Evolutionary conservation across 2,797 vertebrate species (phyloP), one percentile per base, ranked within the genome.

Genomic region (Margarornis squamiger): DNA sequence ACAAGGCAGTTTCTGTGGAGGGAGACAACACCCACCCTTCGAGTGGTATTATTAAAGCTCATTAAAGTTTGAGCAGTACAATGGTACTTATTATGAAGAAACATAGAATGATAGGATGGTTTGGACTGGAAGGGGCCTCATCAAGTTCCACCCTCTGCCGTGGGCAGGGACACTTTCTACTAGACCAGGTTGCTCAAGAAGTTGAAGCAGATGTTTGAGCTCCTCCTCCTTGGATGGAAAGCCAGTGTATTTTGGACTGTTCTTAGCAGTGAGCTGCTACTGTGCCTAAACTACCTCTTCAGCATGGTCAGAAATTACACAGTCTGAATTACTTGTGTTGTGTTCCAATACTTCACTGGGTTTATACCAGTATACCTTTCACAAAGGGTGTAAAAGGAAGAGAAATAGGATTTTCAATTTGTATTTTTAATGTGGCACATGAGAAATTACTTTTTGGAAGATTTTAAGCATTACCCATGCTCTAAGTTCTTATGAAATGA

Each of bases 1-100:
- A 96, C 94, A 98, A 97, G 94, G 91, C 96, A 93, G 92, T 96
- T 97, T 97, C 94, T 97, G 92, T 97, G 91, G 46, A 92, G 73
- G 57, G 52, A 94, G 91, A 91, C 90, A 95, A 74, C 93, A 82
- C 90, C 95, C 93, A 96, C 95, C 87, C 93, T 97, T 94, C 82
- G 89, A 97, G 95, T 96, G 77, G 71, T 95, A 92, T 90, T 93
- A 93, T 96, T 97, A 97, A 97, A 97, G 81, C 95, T 93, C 87
- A 88, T 97, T 97, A 97, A 95, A 95, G 39, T 97, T 96, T 76
- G 66, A 92, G 72, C 48, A 94, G 94, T 82, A 98, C 96, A 98
- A 94, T 96, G 88, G 65, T 51, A 46, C 83, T 95, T 97, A 96
- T 97, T 97, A 97, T 97, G 93, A 95, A 91, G 57, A 52, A 58